phyloP scores from a whole-genome alignment of 1,140 invertebrate genomes.

The Drosophila pseudoananassae region DNA sequence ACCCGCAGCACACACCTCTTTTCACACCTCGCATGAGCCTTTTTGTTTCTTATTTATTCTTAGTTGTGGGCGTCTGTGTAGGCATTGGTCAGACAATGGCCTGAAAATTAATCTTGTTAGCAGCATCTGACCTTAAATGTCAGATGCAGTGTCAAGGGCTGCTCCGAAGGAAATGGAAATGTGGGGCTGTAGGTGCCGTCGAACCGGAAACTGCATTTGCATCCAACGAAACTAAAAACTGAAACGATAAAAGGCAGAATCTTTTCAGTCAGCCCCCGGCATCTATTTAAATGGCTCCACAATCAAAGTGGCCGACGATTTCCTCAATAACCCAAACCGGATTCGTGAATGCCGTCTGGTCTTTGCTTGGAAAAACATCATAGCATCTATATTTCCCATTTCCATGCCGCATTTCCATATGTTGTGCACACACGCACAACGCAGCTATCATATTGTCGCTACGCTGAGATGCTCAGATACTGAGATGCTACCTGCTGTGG shows the following conservation, averaged over 20 bases:
- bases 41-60: not conserved
- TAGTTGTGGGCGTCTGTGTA: conserved; percentile 55
- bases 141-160: not conserved
- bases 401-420: conserved; percentile 62
- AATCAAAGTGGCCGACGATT: conserved; percentile 41
- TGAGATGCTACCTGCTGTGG: conserved; percentile 50
- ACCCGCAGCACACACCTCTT: conserved; percentile 42
- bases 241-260: conserved; percentile 9
- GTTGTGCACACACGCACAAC: conserved; percentile 57
- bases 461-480: not conserved
- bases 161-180: not conserved
- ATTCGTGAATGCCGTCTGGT: conserved; percentile 20
- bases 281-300: conserved; percentile 39
- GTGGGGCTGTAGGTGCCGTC: conserved; percentile 3
- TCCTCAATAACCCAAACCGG: conserved; percentile 31
- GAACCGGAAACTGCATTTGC: conserved; percentile 42
- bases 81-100: conserved; percentile 32
- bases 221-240: conserved; percentile 29
- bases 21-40: conserved; percentile 44
- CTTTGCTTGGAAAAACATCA: conserved; percentile 24
- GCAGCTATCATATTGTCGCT: conserved; percentile 5
- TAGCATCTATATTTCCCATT: conserved; percentile 42
- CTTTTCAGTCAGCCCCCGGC: not conserved
- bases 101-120: conserved; percentile 52
- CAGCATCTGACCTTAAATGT: conserved; percentile 42